phyloP scores from a whole-genome alignment of 2,797 vertebrate species.

The Sebastes jordani region DNA sequence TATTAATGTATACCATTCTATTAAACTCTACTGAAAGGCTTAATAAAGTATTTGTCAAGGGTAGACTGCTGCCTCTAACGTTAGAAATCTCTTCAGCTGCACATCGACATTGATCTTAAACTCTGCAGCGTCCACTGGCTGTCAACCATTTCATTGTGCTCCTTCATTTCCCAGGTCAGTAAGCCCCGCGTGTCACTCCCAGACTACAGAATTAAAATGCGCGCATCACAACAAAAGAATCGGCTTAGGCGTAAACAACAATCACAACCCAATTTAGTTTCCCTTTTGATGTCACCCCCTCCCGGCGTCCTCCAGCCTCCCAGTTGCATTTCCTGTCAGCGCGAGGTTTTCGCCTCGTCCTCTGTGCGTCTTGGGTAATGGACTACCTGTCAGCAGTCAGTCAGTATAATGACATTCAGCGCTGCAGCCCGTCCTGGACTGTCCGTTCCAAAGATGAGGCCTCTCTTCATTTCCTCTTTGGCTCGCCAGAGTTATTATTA shows the following conservation, averaged over 20 bases:
- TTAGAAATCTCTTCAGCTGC: not conserved
- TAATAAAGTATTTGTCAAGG: conserved; percentile 4
- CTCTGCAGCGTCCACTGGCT: not conserved
- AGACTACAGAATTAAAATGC: conserved; percentile 35
- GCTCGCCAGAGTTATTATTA: conserved; percentile 67
- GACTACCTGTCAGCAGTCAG: conserved; percentile 74
- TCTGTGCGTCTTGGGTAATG: conserved; percentile 67
- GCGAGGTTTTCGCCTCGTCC: conserved; percentile 35
- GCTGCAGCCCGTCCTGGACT: conserved; percentile 42
- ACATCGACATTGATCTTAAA: not conserved
- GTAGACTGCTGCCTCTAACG: not conserved
- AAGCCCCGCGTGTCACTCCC: not conserved
- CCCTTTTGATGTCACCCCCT: conserved; percentile 47
- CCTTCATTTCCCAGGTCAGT: conserved; percentile 33
- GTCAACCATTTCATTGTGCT: not conserved
- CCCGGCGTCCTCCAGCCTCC: conserved; percentile 19
- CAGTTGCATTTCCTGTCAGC: conserved; percentile 60
- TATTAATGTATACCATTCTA: not conserved
- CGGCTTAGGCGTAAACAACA: conserved; percentile 27
- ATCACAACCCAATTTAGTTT: conserved; percentile 53
- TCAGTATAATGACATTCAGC: conserved; percentile 71
- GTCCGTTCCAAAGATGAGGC: conserved; percentile 64
- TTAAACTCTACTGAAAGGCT: not conserved
- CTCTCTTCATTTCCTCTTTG: conserved; percentile 78
- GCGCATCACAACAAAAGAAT: conserved; percentile 21